Evolutionary conservation across 2,888 invertebrate genomes (phyloP).

Genomic region (Argyra leucocephala): DNA sequence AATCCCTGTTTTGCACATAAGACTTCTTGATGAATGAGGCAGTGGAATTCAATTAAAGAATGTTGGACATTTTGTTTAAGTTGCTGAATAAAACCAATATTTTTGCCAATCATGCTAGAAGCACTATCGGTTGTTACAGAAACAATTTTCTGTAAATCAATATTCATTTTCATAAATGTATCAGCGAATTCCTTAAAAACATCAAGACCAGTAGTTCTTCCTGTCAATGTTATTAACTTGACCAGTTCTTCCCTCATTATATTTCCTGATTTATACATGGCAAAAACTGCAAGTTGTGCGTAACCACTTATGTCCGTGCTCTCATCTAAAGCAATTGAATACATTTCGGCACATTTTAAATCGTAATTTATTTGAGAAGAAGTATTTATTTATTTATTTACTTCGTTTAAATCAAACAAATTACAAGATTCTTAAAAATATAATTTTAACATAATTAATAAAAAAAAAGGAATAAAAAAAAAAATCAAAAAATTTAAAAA

Average conservation of each 20-base stretch:
- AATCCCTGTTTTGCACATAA: too few relatives aligned
- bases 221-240: background rate
- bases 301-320: background rate
- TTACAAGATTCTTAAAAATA: too few relatives aligned
- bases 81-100: too few relatives aligned
- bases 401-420: too few relatives aligned
- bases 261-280: background rate
- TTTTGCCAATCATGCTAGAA: too few relatives aligned
- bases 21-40: too few relatives aligned
- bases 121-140: background rate
- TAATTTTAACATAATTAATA: too few relatives aligned
- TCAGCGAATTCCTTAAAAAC: background rate
- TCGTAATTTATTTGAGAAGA: background rate
- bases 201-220: background rate
- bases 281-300: background rate
- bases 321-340: conserved; percentile 7
- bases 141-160: background rate
- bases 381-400: too few relatives aligned
- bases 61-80: too few relatives aligned
- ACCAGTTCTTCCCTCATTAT: background rate
- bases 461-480: too few relatives aligned
- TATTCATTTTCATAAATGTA: background rate
- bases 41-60: too few relatives aligned
- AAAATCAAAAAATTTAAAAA: too few relatives aligned
- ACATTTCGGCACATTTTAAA: background rate